Conservation (phyloP, 2,797 vertebrate genomes). For the Taeniopygia guttata region DNA sequence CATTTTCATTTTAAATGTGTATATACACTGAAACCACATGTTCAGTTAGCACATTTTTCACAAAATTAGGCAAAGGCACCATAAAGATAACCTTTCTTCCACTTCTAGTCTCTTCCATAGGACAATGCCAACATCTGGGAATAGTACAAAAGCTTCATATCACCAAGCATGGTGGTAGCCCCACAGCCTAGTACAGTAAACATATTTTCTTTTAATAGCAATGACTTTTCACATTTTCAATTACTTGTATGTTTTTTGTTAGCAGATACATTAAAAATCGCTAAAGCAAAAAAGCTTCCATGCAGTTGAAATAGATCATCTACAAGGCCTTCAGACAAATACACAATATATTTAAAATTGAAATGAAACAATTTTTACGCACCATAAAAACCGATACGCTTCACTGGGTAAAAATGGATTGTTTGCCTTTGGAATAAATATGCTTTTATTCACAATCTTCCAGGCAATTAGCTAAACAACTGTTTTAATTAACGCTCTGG, state of each 20-base stretch:
- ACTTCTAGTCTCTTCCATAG: not conserved
- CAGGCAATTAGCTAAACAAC: constrained; percentile 64
- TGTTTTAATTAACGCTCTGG: constrained; percentile 54
- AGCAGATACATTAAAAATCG: not conserved
- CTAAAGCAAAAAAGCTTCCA: not conserved
- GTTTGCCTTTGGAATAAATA: constrained; percentile 58
- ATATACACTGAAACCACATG: not conserved
- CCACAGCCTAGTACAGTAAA: not conserved
- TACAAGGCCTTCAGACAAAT: constrained; percentile 23
- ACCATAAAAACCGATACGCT: constrained; percentile 34
- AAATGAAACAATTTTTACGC: constrained; percentile 42
- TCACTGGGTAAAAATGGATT: constrained; percentile 55
- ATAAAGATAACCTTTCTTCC: not conserved
- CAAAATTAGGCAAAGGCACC: not conserved
- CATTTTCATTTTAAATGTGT: not conserved
- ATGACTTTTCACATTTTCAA: not conserved
- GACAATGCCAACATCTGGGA: not conserved
- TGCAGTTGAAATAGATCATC: not conserved
- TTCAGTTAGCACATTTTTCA: not conserved
- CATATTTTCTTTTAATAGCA: not conserved
- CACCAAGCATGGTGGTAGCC: not conserved
- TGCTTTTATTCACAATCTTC: constrained; percentile 53
- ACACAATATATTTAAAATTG: constrained; percentile 1
- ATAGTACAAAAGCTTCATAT: not conserved
- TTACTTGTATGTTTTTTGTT: not conserved